These are phyloP conservation scores for Lamprologus callipterus DNA, from an alignment of 2,113 vertebrate species.

Conservation along the genomic window DNA sequence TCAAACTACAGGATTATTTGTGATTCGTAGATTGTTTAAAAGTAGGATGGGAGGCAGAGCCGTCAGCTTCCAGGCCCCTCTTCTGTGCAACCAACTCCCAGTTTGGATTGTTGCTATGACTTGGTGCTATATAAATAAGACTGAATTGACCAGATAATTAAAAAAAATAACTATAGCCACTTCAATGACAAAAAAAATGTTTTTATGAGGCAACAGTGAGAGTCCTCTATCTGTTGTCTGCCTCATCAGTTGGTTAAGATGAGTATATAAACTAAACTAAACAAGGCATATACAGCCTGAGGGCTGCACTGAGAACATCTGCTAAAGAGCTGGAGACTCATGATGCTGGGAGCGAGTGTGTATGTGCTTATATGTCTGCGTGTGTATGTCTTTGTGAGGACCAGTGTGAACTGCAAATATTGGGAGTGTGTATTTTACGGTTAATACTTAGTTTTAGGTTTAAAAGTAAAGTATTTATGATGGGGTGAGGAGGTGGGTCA, in stretches of 20 bases:
- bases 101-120: neutral
- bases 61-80: neutral
- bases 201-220: neutral
- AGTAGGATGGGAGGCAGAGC: neutral
- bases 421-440: neutral
- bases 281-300: neutral
- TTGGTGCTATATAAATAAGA: neutral
- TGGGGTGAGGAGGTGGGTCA: neutral
- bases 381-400: neutral
- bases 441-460: neutral
- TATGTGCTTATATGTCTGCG: neutral
- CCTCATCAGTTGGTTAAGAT: slow-evolving; percentile 1
- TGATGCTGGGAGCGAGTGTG: neutral
- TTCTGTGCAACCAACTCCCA: neutral
- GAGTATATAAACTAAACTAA: slow-evolving; percentile 5
- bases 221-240: neutral
- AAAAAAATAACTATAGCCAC: neutral
- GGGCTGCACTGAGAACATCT: slow-evolving; percentile 25
- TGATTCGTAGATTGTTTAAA: neutral
- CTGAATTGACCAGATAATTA: neutral
- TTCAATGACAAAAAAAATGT: neutral
- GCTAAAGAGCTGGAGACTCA: neutral
- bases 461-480: neutral
- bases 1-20: neutral
- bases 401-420: neutral